phyloP scores from a whole-genome alignment of 2,797 vertebrate species.

The Sternarchorhynchus goeldii region DNA sequence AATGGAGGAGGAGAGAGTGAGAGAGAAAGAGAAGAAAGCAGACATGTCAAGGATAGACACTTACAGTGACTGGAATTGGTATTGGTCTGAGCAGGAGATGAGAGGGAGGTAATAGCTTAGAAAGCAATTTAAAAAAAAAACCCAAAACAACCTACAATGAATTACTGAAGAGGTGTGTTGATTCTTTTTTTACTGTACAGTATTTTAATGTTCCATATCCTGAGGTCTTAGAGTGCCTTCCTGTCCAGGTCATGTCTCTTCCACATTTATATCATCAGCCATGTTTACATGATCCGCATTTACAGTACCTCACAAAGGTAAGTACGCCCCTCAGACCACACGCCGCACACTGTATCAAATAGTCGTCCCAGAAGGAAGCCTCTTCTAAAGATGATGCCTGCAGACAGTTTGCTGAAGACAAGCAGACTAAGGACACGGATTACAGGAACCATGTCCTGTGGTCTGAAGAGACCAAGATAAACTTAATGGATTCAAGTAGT shows the following conservation, averaged over 20 bases:
- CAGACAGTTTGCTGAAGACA: too few species aligned
- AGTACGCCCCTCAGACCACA: too few species aligned
- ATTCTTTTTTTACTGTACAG: slow-evolving; percentile 32
- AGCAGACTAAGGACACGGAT: too few species aligned
- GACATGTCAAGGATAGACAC: slow-evolving; percentile 54
- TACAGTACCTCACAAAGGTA: too few species aligned
- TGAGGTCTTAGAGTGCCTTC: neutral
- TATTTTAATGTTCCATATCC: slow-evolving; percentile 27
- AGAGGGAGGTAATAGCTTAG: slow-evolving; percentile 46
- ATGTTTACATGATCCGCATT: neutral
- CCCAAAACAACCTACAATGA: slow-evolving; percentile 2
- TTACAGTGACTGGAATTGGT: slow-evolving; percentile 56
- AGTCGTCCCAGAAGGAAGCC: too few species aligned
- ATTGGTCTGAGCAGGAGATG: slow-evolving; percentile 63
- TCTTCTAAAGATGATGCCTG: too few species aligned
- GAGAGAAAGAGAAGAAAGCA: slow-evolving; percentile 45
- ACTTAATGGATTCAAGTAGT: too few species aligned
- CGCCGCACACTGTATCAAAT: too few species aligned
- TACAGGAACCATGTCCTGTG: too few species aligned
- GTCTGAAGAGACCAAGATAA: too few species aligned
- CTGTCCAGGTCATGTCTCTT: too few species aligned
- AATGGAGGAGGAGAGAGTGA: slow-evolving; percentile 25
- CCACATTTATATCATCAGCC: neutral
- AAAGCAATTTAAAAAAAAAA: slow-evolving; percentile 40
- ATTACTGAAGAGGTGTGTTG: slow-evolving; percentile 1